Evolutionary conservation across 2,113 vertebrate genomes (phyloP), one percentile per base, ranked within the genome.

Genomic region (Galeopterus variegatus): DNA sequence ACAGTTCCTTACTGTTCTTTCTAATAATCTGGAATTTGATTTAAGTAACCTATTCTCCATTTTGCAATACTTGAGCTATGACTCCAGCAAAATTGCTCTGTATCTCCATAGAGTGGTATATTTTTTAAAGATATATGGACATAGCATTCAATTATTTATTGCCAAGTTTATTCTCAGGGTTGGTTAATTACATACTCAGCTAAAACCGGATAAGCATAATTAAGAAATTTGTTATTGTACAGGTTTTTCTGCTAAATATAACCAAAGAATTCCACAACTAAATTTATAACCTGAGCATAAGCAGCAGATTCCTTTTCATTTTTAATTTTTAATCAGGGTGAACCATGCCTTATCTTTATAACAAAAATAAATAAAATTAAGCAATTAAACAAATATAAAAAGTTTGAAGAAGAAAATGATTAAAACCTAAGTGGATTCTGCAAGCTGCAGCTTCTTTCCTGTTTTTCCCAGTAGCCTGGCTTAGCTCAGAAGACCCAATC

Each of bases 11-110:
- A 75, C 91, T 94, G 89, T 92, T 85, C 83, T 86, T 77, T 56
- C n/a, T 18, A 86, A n/a, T 92, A 97, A 48, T 89, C 90, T 95
- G 97, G 45, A 56, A 60, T 90, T 70, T 36, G 64, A 70, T 69
- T 50, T 82, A 67, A 92, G 62, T n/a, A 56, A 81, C 50, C 72
- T 50, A 5, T 65, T 73, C 77, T 96, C 48, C 2, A 3, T 17
- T 79, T 48, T 45, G 5, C 54, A 69, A 45, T 18, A 33, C 26
- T 50, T 93, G n/a, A 93, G 23, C 50, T 73, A 1, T 31, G 9
- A 60, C 24, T 12, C 26, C 21, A 12, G 12, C 26, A 75, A 75
- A 23, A 50, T 36, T 64, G 41, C 56, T 93, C 24, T 76, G 31
- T 50, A 28, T 70, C 19, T 93, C 50, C 79, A 1, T 19, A 18